Percentiles rank a stretch among this genome's conserved stretches.
Conservation (phyloP, 2,113 vertebrate species). For the Microcebus jonahi region DNA sequence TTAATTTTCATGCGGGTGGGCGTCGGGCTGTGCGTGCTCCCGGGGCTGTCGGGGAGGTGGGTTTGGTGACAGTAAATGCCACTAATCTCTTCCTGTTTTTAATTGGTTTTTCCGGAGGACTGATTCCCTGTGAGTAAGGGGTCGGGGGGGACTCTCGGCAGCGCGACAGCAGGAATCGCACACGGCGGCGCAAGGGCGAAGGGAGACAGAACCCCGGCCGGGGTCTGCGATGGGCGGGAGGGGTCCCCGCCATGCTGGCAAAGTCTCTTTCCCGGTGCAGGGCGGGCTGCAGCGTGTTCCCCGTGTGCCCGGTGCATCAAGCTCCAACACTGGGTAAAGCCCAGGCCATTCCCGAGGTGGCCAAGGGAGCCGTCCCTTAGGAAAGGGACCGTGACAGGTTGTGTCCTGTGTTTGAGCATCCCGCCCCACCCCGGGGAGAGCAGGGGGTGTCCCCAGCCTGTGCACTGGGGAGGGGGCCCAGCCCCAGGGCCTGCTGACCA, state of each 20-base stretch:
- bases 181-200: neutral
- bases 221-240: neutral
- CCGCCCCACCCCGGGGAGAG: neutral
- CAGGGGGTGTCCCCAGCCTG: rapidly evolving
- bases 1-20: conserved; percentile 68
- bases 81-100: conserved; percentile 9
- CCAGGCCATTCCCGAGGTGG: too few species aligned
- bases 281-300: too few species aligned
- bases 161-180: neutral
- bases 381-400: neutral
- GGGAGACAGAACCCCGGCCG: neutral
- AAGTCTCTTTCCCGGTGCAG: neutral
- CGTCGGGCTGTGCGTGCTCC: conserved; percentile 43
- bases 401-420: rapidly evolving
- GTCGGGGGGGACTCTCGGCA: neutral
- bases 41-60: neutral
- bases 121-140: neutral
- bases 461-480: rapidly evolving
- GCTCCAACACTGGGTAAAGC: neutral
- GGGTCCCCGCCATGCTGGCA: rapidly evolving
- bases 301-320: rapidly evolving
- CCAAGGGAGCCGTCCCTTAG: neutral
- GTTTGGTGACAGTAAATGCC: neutral
- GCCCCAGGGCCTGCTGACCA: neutral
- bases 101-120: conserved; percentile 51